These are phyloP conservation scores for Siphamia tubifer DNA, from an alignment of 2,113 vertebrate genomes.

Conservation along the genomic window DNA sequence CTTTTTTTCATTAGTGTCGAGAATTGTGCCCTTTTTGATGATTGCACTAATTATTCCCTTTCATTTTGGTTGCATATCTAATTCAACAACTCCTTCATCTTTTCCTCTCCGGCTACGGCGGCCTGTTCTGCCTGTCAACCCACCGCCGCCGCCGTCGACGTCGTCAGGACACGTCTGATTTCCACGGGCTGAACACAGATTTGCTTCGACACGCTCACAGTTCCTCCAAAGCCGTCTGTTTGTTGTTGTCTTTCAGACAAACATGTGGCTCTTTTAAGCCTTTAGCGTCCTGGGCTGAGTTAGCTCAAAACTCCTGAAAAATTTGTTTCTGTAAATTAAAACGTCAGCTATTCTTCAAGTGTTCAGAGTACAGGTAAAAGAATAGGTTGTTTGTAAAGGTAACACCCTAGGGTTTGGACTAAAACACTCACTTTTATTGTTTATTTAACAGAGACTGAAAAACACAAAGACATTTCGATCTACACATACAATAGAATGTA, in stretches of 20 bases:
- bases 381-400: too few species aligned
- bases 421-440: too few species aligned
- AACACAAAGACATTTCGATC: too few species aligned
- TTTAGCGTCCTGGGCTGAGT: too few species aligned
- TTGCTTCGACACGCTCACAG: constrained; percentile 19
- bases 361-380: too few species aligned
- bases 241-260: constrained; percentile 36
- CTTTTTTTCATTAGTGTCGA: constrained; percentile 33
- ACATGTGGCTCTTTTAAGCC: constrained; percentile 55
- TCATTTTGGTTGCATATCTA: constrained; percentile 56
- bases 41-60: constrained; percentile 67
- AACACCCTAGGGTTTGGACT: too few species aligned
- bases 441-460: too few species aligned
- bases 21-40: constrained; percentile 46
- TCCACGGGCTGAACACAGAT: constrained; percentile 24
- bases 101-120: not conserved
- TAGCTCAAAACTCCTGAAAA: too few species aligned
- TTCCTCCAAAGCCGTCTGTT: constrained; percentile 35
- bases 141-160: not conserved
- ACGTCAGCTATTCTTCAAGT: too few species aligned
- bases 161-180: constrained; percentile 3
- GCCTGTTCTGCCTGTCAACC: constrained; percentile 33
- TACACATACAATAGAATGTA: too few species aligned
- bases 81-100: constrained; percentile 43
- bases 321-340: too few species aligned